Evolutionary conservation across 2,113 vertebrate species (phyloP).

Genomic region (Nycticebus coucang): DNA sequence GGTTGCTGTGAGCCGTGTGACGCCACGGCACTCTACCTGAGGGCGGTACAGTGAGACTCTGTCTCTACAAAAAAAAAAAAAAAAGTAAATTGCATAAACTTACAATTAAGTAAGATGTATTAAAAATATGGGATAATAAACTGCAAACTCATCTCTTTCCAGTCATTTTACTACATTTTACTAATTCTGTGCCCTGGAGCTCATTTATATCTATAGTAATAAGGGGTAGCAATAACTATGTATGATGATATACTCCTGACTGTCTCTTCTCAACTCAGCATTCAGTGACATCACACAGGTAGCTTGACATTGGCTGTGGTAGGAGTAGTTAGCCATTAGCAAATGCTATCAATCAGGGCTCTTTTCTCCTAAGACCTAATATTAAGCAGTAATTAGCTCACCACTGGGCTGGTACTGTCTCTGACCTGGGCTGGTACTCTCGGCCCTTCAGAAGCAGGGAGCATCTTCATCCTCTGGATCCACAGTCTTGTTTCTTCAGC

Average conservation of each 20-base stretch:
- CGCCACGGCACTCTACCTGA: too few species aligned
- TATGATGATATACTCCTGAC: neutral
- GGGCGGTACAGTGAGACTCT: too few species aligned
- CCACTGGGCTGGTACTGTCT: accelerated
- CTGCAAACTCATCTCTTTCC: neutral
- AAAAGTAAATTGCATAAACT: neutral
- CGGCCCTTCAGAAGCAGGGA: neutral
- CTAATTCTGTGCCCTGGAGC: neutral
- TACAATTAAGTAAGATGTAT: neutral
- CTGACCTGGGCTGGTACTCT: neutral
- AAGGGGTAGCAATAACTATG: too few species aligned
- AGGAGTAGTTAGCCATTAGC: neutral
- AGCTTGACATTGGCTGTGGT: neutral
- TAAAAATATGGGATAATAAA: neutral
- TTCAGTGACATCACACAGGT: neutral
- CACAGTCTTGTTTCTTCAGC: neutral
- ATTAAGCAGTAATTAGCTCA: neutral
- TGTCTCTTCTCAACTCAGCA: neutral
- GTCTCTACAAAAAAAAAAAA: too few species aligned
- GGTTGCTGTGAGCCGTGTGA: too few species aligned
- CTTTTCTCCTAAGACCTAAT: neutral
- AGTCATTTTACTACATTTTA: neutral
- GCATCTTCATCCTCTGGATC: neutral
- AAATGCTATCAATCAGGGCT: neutral
- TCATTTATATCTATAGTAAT: neutral